These are phyloP conservation scores for Echiichthys vipera DNA, from an alignment of 2,797 vertebrate species.

Conservation along the genomic window DNA sequence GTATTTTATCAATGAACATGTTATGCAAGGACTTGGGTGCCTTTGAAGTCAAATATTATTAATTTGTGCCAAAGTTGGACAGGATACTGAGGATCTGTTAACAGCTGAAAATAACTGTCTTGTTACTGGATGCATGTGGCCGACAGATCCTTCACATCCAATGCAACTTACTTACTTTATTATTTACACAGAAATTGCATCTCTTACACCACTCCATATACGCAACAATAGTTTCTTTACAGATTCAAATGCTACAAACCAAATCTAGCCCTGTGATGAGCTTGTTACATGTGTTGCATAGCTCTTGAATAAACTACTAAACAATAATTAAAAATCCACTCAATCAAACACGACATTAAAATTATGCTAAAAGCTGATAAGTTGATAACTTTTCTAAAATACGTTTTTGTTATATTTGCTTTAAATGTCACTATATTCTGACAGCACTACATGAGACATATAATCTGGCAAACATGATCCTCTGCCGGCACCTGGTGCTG, in stretches of 20 bases:
- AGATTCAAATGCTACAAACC: neutral
- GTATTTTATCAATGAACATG: neutral
- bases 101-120: neutral
- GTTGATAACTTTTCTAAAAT: too few species aligned
- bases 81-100: neutral
- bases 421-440: too few species aligned
- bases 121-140: neutral
- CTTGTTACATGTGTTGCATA: neutral
- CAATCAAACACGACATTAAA: neutral
- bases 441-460: too few species aligned
- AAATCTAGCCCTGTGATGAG: neutral
- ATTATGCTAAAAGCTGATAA: too few species aligned
- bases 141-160: neutral
- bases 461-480: too few species aligned
- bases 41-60: neutral
- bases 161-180: neutral
- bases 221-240: neutral
- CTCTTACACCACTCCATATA: neutral
- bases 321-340: neutral
- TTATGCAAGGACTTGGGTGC: neutral
- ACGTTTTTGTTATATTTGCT: too few species aligned
- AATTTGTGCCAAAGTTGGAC: fast-evolving
- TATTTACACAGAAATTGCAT: neutral
- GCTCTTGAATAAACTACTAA: neutral
- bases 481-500: too few species aligned